phyloP scores from a whole-genome alignment of 2,113 vertebrate genomes.

The Cephalopholis sonnerati region DNA sequence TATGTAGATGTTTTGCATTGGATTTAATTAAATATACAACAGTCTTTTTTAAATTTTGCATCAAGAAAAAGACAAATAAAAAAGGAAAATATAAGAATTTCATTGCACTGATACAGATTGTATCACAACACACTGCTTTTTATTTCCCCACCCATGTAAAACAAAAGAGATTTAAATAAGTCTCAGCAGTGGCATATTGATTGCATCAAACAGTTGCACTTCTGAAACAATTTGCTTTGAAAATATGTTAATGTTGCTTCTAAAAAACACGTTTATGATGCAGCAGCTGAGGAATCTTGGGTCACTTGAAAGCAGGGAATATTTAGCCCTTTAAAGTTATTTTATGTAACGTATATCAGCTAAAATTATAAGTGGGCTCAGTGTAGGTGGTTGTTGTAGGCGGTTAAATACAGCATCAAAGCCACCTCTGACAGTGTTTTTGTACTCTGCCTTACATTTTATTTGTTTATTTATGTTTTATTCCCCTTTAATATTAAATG shows the following conservation, averaged over 20 bases:
- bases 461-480: conserved; percentile 37
- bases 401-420: conserved; percentile 16
- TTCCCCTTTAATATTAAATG: conserved; percentile 1
- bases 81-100: neutral
- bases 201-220: conserved; percentile 47
- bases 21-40: conserved; percentile 19
- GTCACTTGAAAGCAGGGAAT: conserved; percentile 27
- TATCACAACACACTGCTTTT: conserved; percentile 20
- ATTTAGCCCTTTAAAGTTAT: conserved; percentile 47
- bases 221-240: conserved; percentile 43
- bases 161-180: conserved; percentile 39
- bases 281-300: conserved; percentile 35
- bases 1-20: neutral
- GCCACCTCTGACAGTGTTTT: conserved; percentile 4
- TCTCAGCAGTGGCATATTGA: conserved; percentile 40
- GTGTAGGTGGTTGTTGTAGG: conserved; percentile 7
- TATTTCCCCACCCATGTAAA: conserved; percentile 28
- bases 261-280: conserved; percentile 35
- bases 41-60: neutral
- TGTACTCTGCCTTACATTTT: conserved; percentile 4
- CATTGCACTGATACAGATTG: neutral
- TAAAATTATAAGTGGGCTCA: conserved; percentile 14
- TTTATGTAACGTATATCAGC: conserved; percentile 26
- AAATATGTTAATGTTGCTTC: conserved; percentile 52
- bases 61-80: neutral